phyloP scores from a whole-genome alignment of 1,140 invertebrate species.

The Solen grandis region DNA sequence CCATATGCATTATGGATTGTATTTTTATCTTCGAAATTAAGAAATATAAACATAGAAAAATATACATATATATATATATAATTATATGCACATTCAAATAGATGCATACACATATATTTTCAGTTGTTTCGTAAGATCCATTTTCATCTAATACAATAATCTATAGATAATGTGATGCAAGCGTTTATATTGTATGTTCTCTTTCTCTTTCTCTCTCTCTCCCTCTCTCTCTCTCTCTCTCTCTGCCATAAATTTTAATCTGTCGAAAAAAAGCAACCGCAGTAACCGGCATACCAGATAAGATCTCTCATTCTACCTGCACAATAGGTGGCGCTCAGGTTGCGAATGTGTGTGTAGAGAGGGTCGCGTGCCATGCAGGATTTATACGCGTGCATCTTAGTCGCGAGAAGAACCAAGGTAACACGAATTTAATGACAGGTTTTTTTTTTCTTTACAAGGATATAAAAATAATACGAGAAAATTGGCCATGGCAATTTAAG shows the following conservation, averaged over 20 bases:
- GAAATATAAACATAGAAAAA: too few relatives aligned
- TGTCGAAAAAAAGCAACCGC: neutral
- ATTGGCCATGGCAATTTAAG: slow-evolving; percentile 52
- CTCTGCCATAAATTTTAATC: neutral
- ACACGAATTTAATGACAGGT: slow-evolving; percentile 40
- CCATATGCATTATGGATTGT: too few relatives aligned
- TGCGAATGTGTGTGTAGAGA: too few relatives aligned
- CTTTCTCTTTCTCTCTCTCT: neutral
- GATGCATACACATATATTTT: too few relatives aligned
- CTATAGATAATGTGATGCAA: slow-evolving; percentile 4
- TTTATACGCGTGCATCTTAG: slow-evolving; percentile 37
- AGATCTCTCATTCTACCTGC: slow-evolving; percentile 11
- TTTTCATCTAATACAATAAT: too few relatives aligned
- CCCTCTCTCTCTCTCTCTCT: neutral
- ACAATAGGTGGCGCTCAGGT: too few relatives aligned
- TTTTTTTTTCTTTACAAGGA: slow-evolving; percentile 20
- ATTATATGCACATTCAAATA: too few relatives aligned
- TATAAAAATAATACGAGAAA: slow-evolving; percentile 49
- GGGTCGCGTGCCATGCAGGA: slow-evolving; percentile 44
- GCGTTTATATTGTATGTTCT: neutral
- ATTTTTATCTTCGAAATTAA: too few relatives aligned
- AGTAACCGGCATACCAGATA: neutral
- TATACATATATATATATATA: too few relatives aligned
- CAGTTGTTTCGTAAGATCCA: too few relatives aligned
- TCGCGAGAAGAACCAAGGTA: slow-evolving; percentile 32